phyloP scores from a whole-genome alignment of 2,113 vertebrate species.

The Odontesthes bonariensis region DNA sequence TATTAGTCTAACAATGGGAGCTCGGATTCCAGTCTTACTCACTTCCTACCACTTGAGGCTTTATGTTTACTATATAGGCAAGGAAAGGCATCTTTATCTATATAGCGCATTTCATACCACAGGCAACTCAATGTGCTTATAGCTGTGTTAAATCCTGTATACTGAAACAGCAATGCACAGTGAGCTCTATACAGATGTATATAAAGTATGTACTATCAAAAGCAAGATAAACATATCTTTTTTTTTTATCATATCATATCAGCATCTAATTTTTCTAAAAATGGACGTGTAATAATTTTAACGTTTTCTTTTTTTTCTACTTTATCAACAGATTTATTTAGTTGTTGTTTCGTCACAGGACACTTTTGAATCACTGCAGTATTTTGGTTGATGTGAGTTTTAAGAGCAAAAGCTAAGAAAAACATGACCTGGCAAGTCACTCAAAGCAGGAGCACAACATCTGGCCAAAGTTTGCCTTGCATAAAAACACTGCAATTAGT shows the following conservation, averaged over 20 bases:
- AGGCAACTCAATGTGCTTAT: no score
- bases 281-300: no score
- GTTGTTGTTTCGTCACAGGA: no score
- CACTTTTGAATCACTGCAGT: neutral
- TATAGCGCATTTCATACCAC: no score
- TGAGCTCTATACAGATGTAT: neutral
- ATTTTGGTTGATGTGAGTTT: slow-evolving; percentile 8
- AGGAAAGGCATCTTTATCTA: no score
- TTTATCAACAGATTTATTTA: no score
- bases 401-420: slow-evolving; percentile 13
- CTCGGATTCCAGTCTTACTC: slow-evolving; percentile 7
- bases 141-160: neutral
- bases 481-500: slow-evolving; percentile 56
- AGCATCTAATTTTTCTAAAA: no score
- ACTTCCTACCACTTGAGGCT: neutral
- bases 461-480: slow-evolving; percentile 15
- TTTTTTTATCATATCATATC: no score
- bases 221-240: no score
- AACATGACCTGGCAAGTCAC: slow-evolving; percentile 16
- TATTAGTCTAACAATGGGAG: neutral
- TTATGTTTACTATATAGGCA: neutral
- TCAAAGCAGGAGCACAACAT: slow-evolving; percentile 28
- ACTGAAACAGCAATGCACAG: neutral
- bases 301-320: no score
- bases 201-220: neutral